Evolutionary conservation across 2,888 invertebrate species (phyloP), one percentile per base, ranked within the genome.

Genomic region (Formica aserva): DNA sequence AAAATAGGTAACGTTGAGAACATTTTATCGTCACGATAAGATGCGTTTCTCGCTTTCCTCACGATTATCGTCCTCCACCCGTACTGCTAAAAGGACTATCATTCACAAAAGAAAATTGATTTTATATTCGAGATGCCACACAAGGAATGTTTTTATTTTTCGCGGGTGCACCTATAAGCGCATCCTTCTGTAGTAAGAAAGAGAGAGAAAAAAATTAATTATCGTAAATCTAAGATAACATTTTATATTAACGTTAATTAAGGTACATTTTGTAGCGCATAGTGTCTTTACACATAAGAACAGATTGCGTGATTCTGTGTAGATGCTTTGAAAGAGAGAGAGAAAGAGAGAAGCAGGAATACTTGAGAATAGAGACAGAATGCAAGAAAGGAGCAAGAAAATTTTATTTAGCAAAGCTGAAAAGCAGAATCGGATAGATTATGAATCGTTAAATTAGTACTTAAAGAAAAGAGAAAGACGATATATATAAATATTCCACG

Each of bases 171-270:
- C 66, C 55, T 67, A 35, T 35, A 84, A 85, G 60, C 82, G 84
- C 74, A 72, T 65, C 75, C 67, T 45, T 83, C 77, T 83, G 81
- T 29, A 65, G 60, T 87, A 84, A 75, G 45, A 71, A 74, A 77
- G 67, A 82, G 66, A 71, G 85, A 81, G 67, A 55, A 65, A 32
- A 69, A 52, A 77, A 83, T 81, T 76, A 85, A 80, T 81, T 81
- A 85, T 78, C 78, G 67, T 86, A 83, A 77, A 74, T 75, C 65
- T 91, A 91, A 90, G 87, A 84, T 86, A 89, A 89, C 88, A 90
- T 92, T 92, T 92, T 92, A 87, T 92, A 92, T 91, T 90, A 88
- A 90, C 81, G 86, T 91, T 88, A 90, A 89, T 87, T 89, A 86
- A 90, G 88, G 74, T 88, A 89, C 82, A 88, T 89, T 90, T 88